phyloP scores from a whole-genome alignment of 2,113 vertebrate species.

The Crotalus tigris region DNA sequence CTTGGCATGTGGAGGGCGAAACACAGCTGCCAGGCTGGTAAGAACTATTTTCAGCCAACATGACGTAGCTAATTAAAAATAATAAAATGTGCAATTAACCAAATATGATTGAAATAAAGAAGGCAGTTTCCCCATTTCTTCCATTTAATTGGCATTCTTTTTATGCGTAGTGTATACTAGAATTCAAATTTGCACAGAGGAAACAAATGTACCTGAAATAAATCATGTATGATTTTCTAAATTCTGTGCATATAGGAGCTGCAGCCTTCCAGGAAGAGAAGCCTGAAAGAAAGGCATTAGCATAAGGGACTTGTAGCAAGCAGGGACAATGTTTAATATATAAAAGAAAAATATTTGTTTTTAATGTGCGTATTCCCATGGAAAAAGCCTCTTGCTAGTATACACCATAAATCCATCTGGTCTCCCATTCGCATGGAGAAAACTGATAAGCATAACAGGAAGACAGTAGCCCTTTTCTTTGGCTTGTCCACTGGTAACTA shows the following conservation, averaged over 20 bases:
- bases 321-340: neutral
- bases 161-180: neutral
- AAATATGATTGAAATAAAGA: neutral
- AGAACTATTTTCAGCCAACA: slow-evolving; percentile 37
- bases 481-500: neutral
- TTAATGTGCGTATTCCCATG: neutral
- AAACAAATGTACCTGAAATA: neutral
- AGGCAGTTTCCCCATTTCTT: no score
- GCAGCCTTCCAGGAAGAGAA: neutral
- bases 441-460: neutral
- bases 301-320: neutral
- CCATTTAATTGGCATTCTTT: neutral
- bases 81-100: neutral
- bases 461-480: neutral
- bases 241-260: neutral
- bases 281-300: neutral
- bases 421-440: neutral
- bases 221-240: neutral
- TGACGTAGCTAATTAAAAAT: neutral
- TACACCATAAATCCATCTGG: neutral
- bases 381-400: neutral
- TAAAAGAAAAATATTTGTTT: neutral
- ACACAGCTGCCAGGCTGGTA: slow-evolving; percentile 87
- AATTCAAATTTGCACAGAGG: neutral
- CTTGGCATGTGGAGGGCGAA: slow-evolving; percentile 85